A percentile compares a stretch with the other conserved stretches of the same genome.
phyloP scores from a whole-genome alignment of 2,797 vertebrate species.

The Anas flavirostris region DNA sequence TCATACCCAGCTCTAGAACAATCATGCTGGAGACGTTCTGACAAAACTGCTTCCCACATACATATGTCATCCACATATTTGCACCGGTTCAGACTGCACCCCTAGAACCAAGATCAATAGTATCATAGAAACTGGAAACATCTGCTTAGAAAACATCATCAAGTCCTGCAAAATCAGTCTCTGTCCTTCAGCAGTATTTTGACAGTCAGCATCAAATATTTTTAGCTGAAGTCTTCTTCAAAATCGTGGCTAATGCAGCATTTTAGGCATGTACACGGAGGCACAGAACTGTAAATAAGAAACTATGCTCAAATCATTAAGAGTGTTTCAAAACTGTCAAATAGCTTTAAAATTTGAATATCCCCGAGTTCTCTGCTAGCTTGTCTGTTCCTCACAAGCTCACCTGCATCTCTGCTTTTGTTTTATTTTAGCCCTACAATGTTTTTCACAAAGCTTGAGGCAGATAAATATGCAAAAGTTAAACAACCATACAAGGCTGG shows the following conservation, averaged over 20 bases:
- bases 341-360: not conserved
- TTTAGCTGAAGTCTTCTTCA: not conserved
- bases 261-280: not conserved
- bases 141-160: not conserved
- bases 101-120: not conserved
- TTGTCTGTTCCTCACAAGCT: not conserved
- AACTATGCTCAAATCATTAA: not conserved
- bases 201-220: not conserved
- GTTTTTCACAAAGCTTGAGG: not conserved
- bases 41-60: constrained; percentile 34
- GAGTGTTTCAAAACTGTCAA: not conserved
- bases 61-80: not conserved
- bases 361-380: not conserved
- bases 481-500: not conserved
- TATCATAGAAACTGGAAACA: constrained; percentile 13
- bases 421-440: not conserved
- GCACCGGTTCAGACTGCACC: not conserved
- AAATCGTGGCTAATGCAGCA: not conserved
- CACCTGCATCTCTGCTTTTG: not conserved
- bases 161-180: not conserved
- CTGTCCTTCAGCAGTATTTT: not conserved
- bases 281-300: not conserved
- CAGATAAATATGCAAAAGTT: not conserved
- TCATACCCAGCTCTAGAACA: not conserved
- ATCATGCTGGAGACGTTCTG: constrained; percentile 10